A percentile compares a stretch with the other conserved stretches of the same genome.
Evolutionary conservation across 2,113 vertebrate species (phyloP).

Genomic region (Mixornis gularis): DNA sequence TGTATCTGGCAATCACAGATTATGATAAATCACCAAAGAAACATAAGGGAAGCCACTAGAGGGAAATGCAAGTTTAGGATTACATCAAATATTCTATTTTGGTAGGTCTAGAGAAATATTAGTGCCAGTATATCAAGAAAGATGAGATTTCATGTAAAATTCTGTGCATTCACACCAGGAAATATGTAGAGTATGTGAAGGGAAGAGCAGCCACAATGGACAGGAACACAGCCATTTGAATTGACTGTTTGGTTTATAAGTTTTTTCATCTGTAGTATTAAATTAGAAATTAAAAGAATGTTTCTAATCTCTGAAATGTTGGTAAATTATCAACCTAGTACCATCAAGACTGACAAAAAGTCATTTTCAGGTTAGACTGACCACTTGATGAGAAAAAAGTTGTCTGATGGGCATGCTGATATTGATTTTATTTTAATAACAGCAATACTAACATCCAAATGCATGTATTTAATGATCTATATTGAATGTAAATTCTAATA

Average conservation of each 20-base stretch:
- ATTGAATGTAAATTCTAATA: not conserved
- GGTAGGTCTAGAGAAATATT: not conserved
- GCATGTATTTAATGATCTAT: not conserved
- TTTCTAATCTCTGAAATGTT: not conserved
- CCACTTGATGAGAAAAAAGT: not conserved
- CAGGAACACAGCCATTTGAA: not conserved
- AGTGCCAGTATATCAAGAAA: not conserved
- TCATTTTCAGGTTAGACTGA: not conserved
- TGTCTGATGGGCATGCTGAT: not conserved
- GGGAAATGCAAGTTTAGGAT: rapidly evolving
- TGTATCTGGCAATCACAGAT: not conserved
- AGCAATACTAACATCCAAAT: not conserved
- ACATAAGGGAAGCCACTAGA: not conserved
- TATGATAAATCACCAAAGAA: not conserved
- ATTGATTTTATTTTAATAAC: not conserved
- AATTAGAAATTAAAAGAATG: not conserved
- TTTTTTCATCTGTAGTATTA: not conserved
- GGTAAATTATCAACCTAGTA: not conserved
- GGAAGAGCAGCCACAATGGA: not conserved
- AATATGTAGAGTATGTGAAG: not conserved
- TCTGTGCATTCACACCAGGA: not conserved
- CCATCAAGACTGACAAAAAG: not conserved
- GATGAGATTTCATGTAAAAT: not conserved
- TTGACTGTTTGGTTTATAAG: not conserved
- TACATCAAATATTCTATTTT: not conserved